phyloP scores from a whole-genome alignment of 2,888 invertebrate genomes.

The Euspilapteryx auroguttella region DNA sequence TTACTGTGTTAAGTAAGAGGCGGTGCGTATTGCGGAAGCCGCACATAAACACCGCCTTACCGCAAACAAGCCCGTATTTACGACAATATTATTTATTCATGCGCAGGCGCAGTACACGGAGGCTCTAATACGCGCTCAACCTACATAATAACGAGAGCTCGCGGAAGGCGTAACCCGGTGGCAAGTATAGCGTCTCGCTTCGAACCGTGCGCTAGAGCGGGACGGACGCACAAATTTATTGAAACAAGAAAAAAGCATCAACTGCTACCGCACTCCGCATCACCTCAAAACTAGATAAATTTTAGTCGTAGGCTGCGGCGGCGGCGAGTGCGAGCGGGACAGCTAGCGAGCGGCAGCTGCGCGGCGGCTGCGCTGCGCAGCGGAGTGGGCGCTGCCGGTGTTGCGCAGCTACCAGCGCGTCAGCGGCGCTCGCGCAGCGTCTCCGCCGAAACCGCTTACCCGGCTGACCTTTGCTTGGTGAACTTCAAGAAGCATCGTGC shows the following conservation, averaged over 20 bases:
- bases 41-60: constrained; percentile 31
- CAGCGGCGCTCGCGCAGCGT: constrained; percentile 23
- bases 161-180: constrained; percentile 61
- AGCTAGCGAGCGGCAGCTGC: too few species aligned
- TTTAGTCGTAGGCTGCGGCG: too few species aligned
- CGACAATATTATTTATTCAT: constrained; percentile 51
- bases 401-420: constrained; percentile 55
- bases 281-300: constrained; percentile 60
- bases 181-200: constrained; percentile 46
- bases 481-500: constrained; percentile 58
- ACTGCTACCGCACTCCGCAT: constrained; percentile 58
- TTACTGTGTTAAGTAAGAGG: too few species aligned
- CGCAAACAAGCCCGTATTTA: constrained; percentile 44
- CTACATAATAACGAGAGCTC: constrained; percentile 56
- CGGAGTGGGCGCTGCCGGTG: constrained; percentile 60
- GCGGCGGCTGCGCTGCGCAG: constrained; percentile 11
- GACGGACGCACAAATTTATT: constrained; percentile 59
- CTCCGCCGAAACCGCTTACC: constrained; percentile 49
- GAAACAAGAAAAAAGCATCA: constrained; percentile 50
- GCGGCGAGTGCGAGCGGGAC: constrained; percentile 23
- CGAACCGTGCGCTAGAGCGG: constrained; percentile 51
- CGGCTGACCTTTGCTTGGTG: constrained; percentile 59
- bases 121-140: constrained; percentile 52
- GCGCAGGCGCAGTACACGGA: constrained; percentile 37
- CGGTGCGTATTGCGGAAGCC: constrained; percentile 47